These are phyloP conservation scores for Trididemnum miniatum DNA, from an alignment of 23 tunicate genomes.

Conservation along the genomic window DNA sequence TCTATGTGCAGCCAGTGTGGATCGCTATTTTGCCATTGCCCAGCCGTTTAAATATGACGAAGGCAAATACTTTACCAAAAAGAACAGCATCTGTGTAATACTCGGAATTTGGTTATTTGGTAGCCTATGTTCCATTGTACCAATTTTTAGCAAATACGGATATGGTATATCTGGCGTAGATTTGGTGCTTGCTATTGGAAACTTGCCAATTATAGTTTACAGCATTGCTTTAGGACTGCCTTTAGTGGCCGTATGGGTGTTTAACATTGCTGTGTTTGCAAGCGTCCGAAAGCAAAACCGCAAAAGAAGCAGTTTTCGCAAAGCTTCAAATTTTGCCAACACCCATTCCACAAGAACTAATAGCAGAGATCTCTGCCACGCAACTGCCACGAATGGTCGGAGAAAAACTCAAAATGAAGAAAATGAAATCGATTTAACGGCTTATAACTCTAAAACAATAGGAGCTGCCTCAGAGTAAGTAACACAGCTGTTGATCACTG, in stretches of 20 bases:
- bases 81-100: constrained; percentile 25
- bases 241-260: constrained; percentile 65
- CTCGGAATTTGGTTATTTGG: constrained; percentile 60
- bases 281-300: neutral
- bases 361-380: too few relatives aligned
- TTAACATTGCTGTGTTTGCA: constrained; percentile 67
- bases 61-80: constrained; percentile 70
- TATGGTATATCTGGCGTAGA: constrained; percentile 49
- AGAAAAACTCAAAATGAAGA: too few relatives aligned
- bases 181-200: constrained; percentile 52
- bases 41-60: constrained; percentile 63
- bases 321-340: too few relatives aligned
- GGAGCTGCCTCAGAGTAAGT: too few relatives aligned
- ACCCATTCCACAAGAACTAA: too few relatives aligned
- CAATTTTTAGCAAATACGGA: neutral
- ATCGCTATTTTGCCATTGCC: constrained; percentile 78
- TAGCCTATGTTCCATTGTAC: neutral
- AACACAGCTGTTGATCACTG: too few relatives aligned
- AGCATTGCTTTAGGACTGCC: constrained; percentile 48
- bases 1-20: constrained; percentile 73
- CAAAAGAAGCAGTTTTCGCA: neutral
- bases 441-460: too few relatives aligned
- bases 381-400: too few relatives aligned
- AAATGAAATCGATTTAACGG: too few relatives aligned
- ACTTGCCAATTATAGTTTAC: constrained; percentile 41